Percentiles rank a stretch among this genome's conserved stretches.
Evolutionary conservation across 2,888 invertebrate genomes (phyloP).

Genomic region (Agrochola macilenta): DNA sequence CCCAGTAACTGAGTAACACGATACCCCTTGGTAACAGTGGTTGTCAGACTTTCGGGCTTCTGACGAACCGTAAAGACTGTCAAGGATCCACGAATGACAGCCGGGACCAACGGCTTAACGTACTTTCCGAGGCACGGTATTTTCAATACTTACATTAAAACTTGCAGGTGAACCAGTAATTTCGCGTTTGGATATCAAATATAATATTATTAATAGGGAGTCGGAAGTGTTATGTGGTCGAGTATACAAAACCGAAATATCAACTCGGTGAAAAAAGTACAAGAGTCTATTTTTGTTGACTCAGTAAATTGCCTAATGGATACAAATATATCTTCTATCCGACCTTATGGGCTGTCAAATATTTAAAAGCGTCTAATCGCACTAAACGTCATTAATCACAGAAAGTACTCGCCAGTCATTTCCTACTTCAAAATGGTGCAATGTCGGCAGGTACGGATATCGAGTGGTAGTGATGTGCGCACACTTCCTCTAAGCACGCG

Average conservation of each 20-base stretch:
- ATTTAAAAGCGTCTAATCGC: conserved; percentile 51
- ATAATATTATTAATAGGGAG: too few species aligned
- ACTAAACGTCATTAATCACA: conserved; percentile 71
- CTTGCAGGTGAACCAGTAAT: background rate
- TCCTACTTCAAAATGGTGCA: conserved; percentile 71
- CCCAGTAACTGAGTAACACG: background rate
- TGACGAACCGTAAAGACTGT: background rate
- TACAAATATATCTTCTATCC: conserved; percentile 23
- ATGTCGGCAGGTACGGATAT: conserved; percentile 44
- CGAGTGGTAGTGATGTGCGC: conserved; percentile 49
- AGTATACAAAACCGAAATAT: background rate
- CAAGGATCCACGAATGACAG: background rate
- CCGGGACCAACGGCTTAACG: background rate
- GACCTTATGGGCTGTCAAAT: conserved; percentile 52
- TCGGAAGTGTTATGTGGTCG: background rate
- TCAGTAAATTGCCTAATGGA: conserved; percentile 39
- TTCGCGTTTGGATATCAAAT: background rate
- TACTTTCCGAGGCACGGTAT: background rate
- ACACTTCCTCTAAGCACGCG: conserved; percentile 17
- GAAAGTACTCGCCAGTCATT: conserved; percentile 71
- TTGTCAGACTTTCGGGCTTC: background rate
- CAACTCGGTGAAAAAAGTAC: background rate
- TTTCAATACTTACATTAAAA: background rate
- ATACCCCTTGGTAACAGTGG: background rate
- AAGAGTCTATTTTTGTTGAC: conserved; percentile 31